These are phyloP conservation scores for Lysandra bellargus DNA, from an alignment of 2,888 invertebrate genomes.

Conservation along the genomic window DNA sequence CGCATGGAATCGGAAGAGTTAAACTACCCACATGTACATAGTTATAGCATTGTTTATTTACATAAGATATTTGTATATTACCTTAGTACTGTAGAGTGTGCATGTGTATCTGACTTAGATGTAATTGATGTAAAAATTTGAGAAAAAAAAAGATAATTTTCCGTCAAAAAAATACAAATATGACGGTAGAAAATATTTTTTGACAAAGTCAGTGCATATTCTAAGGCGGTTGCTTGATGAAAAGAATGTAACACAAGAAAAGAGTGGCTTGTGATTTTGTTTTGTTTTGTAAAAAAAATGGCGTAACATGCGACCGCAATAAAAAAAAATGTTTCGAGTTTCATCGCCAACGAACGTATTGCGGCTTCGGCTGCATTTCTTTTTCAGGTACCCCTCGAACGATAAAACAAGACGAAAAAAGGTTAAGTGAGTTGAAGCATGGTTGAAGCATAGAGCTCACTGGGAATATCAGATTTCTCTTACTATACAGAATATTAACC, in stretches of 20 bases:
- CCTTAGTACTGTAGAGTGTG: constrained; percentile 45
- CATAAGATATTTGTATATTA: constrained; percentile 50
- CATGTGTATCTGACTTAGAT: constrained; percentile 57
- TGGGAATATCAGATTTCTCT: no score
- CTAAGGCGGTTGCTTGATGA: constrained; percentile 58
- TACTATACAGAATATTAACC: no score
- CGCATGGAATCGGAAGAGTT: constrained; percentile 35
- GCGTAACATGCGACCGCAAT: constrained; percentile 63
- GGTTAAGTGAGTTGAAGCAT: neutral
- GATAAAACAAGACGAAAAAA: neutral
- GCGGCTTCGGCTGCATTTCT: constrained; percentile 40
- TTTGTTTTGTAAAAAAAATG: constrained; percentile 61
- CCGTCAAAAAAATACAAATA: constrained; percentile 48
- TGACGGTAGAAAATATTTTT: constrained; percentile 67
- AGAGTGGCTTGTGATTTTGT: constrained; percentile 63
- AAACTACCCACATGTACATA: constrained; percentile 45
- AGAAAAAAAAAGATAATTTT: constrained; percentile 47
- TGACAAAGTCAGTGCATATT: constrained; percentile 65
- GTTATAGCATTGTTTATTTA: constrained; percentile 41
- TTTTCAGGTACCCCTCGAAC: constrained; percentile 35
- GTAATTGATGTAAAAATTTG: constrained; percentile 50
- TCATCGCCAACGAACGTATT: constrained; percentile 47
- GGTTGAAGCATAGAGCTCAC: neutral
- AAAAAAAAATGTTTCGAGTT: constrained; percentile 54
- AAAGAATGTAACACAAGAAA: constrained; percentile 70